A percentile compares a stretch with the other conserved stretches of the same genome.
Evolutionary conservation across 2,113 vertebrate genomes (phyloP).

Genomic region (Oncorhynchus clarkii): DNA sequence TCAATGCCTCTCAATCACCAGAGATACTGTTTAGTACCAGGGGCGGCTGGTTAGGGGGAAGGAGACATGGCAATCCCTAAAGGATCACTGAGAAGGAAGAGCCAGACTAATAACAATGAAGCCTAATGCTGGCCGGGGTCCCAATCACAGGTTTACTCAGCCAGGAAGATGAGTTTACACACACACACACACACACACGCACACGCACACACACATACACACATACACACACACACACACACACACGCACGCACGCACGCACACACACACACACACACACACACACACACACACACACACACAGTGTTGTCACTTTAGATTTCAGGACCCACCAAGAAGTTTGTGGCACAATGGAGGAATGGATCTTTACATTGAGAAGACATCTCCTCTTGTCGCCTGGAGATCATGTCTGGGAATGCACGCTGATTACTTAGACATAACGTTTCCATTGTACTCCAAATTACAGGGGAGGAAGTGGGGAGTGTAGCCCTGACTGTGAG

Average conservation of each 20-base stretch:
- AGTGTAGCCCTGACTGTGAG: not conserved
- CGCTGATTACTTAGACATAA: conserved; percentile 55
- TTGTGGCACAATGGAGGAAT: conserved; percentile 43
- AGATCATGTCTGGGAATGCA: conserved; percentile 58
- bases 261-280: conserved; percentile 10
- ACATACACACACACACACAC: not conserved
- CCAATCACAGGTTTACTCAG: conserved; percentile 61
- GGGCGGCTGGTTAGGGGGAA: conserved; percentile 10
- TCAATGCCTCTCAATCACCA: conserved; percentile 30
- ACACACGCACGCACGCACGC: conserved; percentile 21
- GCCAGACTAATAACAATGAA: conserved; percentile 60
- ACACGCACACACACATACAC: too few species aligned
- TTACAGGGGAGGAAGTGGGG: not conserved
- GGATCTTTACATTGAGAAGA: conserved; percentile 40
- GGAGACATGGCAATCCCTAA: conserved; percentile 46
- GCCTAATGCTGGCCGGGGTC: conserved; percentile 47
- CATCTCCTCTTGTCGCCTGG: conserved; percentile 25
- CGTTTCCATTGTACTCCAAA: conserved; percentile 43
- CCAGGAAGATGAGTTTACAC: conserved; percentile 43
- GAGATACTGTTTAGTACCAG: conserved; percentile 27
- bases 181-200: not conserved
- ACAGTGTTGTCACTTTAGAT: conserved; percentile 19
- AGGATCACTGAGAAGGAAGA: conserved; percentile 58
- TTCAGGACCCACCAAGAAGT: conserved; percentile 71
- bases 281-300: not conserved